These are phyloP conservation scores for Nyctibius grandis DNA, from an alignment of 2,797 vertebrate genomes.

Conservation along the genomic window DNA sequence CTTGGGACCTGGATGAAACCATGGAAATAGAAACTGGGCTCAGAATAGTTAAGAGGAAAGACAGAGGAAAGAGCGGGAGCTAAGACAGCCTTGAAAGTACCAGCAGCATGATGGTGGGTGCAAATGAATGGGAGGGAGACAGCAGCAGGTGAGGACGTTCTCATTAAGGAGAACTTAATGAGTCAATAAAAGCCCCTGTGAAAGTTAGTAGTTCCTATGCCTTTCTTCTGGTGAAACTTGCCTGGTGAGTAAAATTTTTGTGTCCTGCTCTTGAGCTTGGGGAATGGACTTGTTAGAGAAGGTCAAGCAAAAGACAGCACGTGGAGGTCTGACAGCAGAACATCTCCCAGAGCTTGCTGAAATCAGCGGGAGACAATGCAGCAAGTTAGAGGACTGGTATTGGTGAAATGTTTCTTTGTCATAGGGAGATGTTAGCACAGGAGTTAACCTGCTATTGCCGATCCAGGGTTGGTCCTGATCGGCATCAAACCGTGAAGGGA, in stretches of 20 bases:
- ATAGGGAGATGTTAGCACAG: fast-evolving
- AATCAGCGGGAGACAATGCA: not conserved
- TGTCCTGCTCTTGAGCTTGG: not conserved
- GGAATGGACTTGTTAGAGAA: not conserved
- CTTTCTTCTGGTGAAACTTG: not conserved
- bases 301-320: not conserved
- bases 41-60: not conserved
- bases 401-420: not conserved
- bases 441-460: not conserved
- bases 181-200: conserved; percentile 14
- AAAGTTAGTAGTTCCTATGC: not conserved
- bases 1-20: not conserved
- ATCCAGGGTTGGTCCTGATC: fast-evolving
- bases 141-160: not conserved
- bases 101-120: not conserved
- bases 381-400: not conserved
- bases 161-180: not conserved
- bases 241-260: conserved; percentile 42
- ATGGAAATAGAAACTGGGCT: not conserved
- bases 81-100: not conserved
- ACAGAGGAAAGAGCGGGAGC: not conserved
- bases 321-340: not conserved
- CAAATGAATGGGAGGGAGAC: not conserved
- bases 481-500: not conserved
- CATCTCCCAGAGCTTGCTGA: not conserved